phyloP scores from a whole-genome alignment of 2,888 invertebrate genomes.

The Perdita meconis region DNA sequence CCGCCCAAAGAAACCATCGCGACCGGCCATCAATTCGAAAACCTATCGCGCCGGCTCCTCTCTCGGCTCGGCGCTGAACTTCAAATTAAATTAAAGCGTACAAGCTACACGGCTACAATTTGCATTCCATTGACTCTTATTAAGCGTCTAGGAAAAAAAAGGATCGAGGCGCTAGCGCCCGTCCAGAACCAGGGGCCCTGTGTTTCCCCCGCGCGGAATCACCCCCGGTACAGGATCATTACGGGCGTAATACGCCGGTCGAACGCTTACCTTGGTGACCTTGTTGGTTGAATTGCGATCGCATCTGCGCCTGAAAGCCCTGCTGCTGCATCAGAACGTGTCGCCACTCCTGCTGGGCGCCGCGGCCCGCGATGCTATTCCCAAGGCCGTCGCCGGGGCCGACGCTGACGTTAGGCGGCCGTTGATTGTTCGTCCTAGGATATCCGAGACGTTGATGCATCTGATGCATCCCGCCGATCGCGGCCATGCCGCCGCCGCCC shows the following conservation, averaged over 20 bases:
- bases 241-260: neutral
- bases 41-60: no score
- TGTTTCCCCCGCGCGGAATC: neutral
- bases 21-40: no score
- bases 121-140: neutral
- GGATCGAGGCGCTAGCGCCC: no score
- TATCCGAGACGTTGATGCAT: constrained; percentile 83
- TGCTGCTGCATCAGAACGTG: constrained; percentile 88
- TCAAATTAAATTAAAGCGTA: neutral
- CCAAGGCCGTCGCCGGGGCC: constrained; percentile 86
- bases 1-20: no score
- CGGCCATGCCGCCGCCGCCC: constrained; percentile 82
- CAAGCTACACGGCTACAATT: neutral
- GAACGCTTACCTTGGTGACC: constrained; percentile 82
- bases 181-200: neutral
- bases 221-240: constrained; percentile 15
- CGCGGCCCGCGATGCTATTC: constrained; percentile 85
- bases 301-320: constrained; percentile 85
- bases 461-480: constrained; percentile 83
- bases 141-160: neutral
- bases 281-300: constrained; percentile 85
- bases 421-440: constrained; percentile 85
- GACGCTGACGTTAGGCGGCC: constrained; percentile 87
- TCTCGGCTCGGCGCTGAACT: neutral
- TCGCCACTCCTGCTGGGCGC: constrained; percentile 86